These are phyloP conservation scores for Zonitis immaculata DNA, from an alignment of 2,888 invertebrate species.

Conservation along the genomic window DNA sequence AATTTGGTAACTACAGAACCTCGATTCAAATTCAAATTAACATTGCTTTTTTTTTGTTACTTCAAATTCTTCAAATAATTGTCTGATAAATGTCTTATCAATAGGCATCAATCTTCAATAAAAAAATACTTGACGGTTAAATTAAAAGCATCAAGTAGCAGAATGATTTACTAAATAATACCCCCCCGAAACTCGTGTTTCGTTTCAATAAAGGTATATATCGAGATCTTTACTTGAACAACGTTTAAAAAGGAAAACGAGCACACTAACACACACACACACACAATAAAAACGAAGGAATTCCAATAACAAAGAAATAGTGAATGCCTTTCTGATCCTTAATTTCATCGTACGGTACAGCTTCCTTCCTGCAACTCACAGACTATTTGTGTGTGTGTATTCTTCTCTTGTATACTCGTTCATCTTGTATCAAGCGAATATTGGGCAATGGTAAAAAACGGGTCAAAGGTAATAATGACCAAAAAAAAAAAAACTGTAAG, in stretches of 20 bases:
- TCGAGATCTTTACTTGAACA: neutral
- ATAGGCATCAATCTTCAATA: too few relatives aligned
- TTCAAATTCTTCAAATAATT: too few relatives aligned
- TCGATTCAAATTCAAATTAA: too few relatives aligned
- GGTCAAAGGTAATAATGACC: neutral
- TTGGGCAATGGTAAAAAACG: neutral
- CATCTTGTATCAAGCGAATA: neutral
- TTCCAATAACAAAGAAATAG: slow-evolving; percentile 31
- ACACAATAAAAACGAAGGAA: slow-evolving; percentile 27
- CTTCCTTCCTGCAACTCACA: slow-evolving; percentile 13
- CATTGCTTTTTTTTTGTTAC: too few relatives aligned
- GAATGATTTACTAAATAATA: neutral
- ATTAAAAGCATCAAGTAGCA: too few relatives aligned
- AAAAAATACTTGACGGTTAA: too few relatives aligned
- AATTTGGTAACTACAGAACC: too few relatives aligned
- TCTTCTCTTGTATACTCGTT: neutral
- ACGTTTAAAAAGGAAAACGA: too few relatives aligned
- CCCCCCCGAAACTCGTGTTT: neutral
- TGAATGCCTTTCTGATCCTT: slow-evolving; percentile 19
- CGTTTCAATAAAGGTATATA: neutral
- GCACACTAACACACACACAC: too few relatives aligned
- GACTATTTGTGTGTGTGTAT: too few relatives aligned
- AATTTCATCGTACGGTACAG: slow-evolving; percentile 12
- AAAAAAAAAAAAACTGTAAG: too few relatives aligned
- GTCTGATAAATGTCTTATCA: too few relatives aligned